Percentiles rank a stretch among this genome's conserved stretches.
Conservation (phyloP, 2,113 vertebrate species). For the Vulpes ferrilata region DNA sequence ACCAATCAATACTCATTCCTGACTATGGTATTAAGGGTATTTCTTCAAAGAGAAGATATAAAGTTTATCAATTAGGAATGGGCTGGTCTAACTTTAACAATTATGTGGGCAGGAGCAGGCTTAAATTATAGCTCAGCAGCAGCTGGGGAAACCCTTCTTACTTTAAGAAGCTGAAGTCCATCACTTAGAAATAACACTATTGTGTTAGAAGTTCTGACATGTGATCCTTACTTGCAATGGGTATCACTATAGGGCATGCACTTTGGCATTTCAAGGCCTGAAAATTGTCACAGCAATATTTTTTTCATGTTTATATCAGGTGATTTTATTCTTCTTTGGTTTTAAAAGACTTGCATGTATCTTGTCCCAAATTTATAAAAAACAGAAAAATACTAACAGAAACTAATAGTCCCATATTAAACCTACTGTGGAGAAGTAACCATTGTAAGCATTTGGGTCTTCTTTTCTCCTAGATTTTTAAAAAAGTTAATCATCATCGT, state of each 20-base stretch:
- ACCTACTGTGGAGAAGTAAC: background rate
- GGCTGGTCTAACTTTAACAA: constrained; percentile 60
- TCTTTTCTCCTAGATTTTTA: constrained; percentile 3
- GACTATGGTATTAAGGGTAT: constrained; percentile 11
- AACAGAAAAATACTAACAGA: background rate
- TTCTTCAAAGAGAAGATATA: constrained; percentile 64
- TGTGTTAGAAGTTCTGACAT: background rate
- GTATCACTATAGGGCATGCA: background rate
- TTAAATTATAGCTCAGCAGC: constrained; percentile 65
- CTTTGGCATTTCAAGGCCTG: constrained; percentile 2
- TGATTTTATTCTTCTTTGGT: constrained; percentile 28
- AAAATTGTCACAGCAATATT: background rate
- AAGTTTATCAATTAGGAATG: constrained; percentile 58
- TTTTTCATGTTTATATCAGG: background rate
- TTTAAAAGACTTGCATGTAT: background rate
- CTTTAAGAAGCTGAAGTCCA: constrained; percentile 36
- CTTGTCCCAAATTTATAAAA: constrained; percentile 21
- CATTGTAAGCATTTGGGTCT: background rate
- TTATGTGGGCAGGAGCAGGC: constrained; percentile 44
- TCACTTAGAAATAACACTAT: constrained; percentile 31
- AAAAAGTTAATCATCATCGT: background rate
- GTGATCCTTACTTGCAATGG: background rate
- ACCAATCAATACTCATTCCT: background rate
- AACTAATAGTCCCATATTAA: background rate
- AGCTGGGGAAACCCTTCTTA: constrained; percentile 53